A percentile compares a stretch with the other conserved stretches of the same genome.
Conservation (phyloP, 2,797 vertebrate species). For the Kryptopterus vitreolus region DNA sequence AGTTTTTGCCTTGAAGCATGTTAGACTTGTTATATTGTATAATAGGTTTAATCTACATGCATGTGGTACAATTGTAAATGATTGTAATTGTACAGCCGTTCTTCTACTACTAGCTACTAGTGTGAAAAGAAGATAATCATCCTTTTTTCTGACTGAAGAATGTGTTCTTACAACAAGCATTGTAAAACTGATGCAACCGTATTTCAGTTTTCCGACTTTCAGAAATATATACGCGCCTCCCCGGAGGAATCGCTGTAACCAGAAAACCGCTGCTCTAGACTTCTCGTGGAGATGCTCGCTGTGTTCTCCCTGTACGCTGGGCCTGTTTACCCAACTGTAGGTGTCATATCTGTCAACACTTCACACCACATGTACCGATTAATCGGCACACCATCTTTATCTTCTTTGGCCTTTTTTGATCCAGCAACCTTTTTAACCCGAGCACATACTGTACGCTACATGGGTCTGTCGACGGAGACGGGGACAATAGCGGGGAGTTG, state of each 20-base stretch:
- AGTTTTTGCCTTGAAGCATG: background rate
- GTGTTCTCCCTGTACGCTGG: background rate
- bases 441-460: constrained; percentile 2
- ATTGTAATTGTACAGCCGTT: background rate
- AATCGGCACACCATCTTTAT: constrained; percentile 42
- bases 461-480: constrained; percentile 8
- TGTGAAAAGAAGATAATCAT: background rate
- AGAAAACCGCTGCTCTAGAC: background rate
- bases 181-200: background rate
- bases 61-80: background rate
- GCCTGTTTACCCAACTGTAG: background rate
- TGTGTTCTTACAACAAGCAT: background rate
- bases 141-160: background rate
- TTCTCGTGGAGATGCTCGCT: background rate
- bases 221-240: background rate
- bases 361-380: constrained; percentile 35
- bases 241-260: background rate
- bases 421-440: background rate
- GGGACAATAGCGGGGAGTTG: constrained; percentile 21
- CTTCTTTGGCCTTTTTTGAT: constrained; percentile 25
- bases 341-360: constrained; percentile 11
- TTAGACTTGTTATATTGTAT: background rate
- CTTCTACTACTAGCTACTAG: background rate
- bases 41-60: background rate
- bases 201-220: background rate